Percentiles rank a stretch among this genome's conserved stretches.
These are phyloP conservation scores for Molossus molossus DNA, from an alignment of 2,797 vertebrate genomes.

Conservation along the genomic window DNA sequence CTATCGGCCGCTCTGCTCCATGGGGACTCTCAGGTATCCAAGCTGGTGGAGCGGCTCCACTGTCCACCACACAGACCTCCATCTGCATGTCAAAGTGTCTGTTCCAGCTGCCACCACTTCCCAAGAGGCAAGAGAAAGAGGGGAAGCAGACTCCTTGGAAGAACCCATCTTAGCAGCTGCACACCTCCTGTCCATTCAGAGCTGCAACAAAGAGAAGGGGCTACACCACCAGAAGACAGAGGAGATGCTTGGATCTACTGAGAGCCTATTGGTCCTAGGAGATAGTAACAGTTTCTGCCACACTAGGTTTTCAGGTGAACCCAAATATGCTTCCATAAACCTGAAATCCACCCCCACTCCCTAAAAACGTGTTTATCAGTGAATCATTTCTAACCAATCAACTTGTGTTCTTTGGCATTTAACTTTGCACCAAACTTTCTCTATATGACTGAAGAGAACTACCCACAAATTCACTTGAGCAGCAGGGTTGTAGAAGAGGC, in stretches of 20 bases:
- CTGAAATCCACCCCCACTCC: background rate
- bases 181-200: background rate
- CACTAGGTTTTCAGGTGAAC: background rate
- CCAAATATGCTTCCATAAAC: background rate
- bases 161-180: background rate
- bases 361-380: slow-evolving; percentile 46
- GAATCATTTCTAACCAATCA: slow-evolving; percentile 32
- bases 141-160: background rate
- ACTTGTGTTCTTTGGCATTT: slow-evolving; percentile 58
- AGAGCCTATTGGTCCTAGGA: background rate
- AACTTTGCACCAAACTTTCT: slow-evolving; percentile 39
- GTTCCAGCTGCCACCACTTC: background rate
- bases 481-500: slow-evolving; percentile 9
- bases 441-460: slow-evolving; percentile 3
- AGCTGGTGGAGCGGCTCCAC: no score
- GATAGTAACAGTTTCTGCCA: background rate
- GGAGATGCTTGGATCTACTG: background rate
- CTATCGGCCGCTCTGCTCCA: background rate
- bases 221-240: background rate
- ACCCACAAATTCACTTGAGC: slow-evolving; percentile 9
- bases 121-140: background rate
- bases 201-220: background rate
- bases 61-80: background rate
- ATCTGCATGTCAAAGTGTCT: background rate
- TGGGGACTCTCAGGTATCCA: no score